phyloP scores from a whole-genome alignment of 2,113 vertebrate species.

The Myotis yumanensis region DNA sequence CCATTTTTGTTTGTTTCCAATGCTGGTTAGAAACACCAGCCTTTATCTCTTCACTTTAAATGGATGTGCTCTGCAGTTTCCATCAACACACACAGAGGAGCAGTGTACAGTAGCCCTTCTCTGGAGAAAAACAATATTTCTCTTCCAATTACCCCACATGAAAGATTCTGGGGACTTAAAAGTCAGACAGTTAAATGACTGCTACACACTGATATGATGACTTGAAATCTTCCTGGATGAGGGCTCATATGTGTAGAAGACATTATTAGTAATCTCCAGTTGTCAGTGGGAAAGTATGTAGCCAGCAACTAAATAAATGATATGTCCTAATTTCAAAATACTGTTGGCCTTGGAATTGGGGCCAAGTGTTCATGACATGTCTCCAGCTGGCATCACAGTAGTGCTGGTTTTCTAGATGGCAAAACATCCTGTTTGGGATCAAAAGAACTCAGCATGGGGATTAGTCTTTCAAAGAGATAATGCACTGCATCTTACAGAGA shows the following conservation, averaged over 20 bases:
- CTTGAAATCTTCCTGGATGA: background rate
- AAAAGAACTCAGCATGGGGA: constrained; percentile 62
- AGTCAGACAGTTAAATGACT: background rate
- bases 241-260: background rate
- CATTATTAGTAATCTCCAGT: constrained; percentile 41
- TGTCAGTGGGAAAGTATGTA: constrained; percentile 51
- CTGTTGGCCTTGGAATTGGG: constrained; percentile 31
- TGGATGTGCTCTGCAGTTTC: background rate
- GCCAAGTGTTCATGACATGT: constrained; percentile 53
- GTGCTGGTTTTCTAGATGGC: constrained; percentile 52
- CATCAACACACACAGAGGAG: background rate
- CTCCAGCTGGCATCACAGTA: constrained; percentile 55
- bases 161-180: background rate
- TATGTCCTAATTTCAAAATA: constrained; percentile 70
- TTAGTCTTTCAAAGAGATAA: constrained; percentile 60
- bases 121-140: background rate
- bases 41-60: background rate
- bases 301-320: constrained; percentile 62
- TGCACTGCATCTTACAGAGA: background rate
- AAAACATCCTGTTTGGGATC: constrained; percentile 69
- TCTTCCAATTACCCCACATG: background rate
- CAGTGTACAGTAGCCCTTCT: background rate
- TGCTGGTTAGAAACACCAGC: background rate
- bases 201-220: background rate
- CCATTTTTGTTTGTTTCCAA: background rate